Evolutionary conservation across 1,140 invertebrate species (phyloP), one percentile per base, ranked within the genome.

Genomic region (Nylanderia fulva): DNA sequence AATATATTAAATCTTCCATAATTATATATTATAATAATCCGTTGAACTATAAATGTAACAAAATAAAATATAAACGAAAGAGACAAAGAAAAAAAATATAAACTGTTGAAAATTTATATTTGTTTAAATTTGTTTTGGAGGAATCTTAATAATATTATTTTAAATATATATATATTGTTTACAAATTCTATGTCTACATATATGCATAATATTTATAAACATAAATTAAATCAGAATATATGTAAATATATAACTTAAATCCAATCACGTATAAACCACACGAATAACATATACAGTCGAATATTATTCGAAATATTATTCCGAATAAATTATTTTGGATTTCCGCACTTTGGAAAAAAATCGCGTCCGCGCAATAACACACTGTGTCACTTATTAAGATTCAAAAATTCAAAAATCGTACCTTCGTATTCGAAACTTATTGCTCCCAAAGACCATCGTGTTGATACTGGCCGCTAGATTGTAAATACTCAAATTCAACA

Each of bases 381-480:
- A 39, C 21, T 0, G 9, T 52, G 24, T 27, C 21, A 33, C n/a
- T 68, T 36, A n/a, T 68, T 36, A n/a, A 66, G 54, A 85, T 75
- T 69, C 15, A 69, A 56, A 68, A 48, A 68, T 79, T n/a, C 61
- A 9, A 7, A 8, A 27, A 0, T 1, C 54, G 39, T 95, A 96
- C 96, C 96, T 96, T 92, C 95, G 94, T 79, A 96, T 96, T 39
- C 96, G 93, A 92, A 96, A 96, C 88, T 96, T 96, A 92, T 96
- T 96, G 90, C 95, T 96, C 60, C 96, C 96, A 91, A 96, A 96
- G 82, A 96, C 96, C 96, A 96, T 96, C 84, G 93, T 95, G 93
- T 92, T 93, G 89, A 94, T 93, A 88, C 90, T 93, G 71, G 89
- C 86, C 85, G 94, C 89, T 15, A 93, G 84, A 87, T 91, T 94